Conservation (phyloP, 1,140 invertebrate genomes). For the Caenorhabditis tropicalis region DNA sequence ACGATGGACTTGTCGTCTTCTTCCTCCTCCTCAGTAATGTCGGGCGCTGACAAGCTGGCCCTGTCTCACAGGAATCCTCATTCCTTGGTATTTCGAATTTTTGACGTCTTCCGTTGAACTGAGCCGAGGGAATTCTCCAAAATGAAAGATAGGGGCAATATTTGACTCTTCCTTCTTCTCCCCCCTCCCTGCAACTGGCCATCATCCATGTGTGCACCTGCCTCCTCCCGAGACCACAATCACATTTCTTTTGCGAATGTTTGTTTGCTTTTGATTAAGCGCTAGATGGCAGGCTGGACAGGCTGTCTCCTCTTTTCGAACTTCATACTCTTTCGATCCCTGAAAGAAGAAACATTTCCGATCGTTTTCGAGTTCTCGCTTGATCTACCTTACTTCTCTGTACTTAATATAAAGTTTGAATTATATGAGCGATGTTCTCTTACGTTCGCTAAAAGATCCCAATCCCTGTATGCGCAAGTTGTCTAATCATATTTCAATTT, state of each 20-base stretch:
- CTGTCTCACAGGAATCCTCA: not conserved
- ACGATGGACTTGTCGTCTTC: slow-evolving; percentile 30
- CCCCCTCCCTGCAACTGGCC: not conserved
- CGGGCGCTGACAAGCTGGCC: slow-evolving; percentile 26
- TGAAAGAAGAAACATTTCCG: not conserved
- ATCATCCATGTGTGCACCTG: slow-evolving; percentile 9
- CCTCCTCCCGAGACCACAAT: not conserved
- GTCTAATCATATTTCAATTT: not conserved
- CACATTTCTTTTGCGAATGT: slow-evolving; percentile 1
- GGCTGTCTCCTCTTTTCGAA: slow-evolving; percentile 12
- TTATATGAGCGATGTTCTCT: too few relatives aligned
- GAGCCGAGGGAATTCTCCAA: not conserved
- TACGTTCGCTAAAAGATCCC: too few relatives aligned
- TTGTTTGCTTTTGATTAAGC: slow-evolving; percentile 41
- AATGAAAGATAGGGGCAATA: not conserved
- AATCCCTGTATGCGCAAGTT: too few relatives aligned
- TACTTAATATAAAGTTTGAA: too few relatives aligned
- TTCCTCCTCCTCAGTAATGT: not conserved
- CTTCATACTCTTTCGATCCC: slow-evolving; percentile 18
- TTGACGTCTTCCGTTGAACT: too few relatives aligned
- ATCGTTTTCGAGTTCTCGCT: not conserved
- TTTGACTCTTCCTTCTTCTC: not conserved
- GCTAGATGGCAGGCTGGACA: not conserved
- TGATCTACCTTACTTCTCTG: too few relatives aligned
- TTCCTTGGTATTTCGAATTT: slow-evolving; percentile 8